These are phyloP conservation scores for Xiphorhynchus elegans DNA, from an alignment of 2,113 vertebrate species.

Conservation along the genomic window DNA sequence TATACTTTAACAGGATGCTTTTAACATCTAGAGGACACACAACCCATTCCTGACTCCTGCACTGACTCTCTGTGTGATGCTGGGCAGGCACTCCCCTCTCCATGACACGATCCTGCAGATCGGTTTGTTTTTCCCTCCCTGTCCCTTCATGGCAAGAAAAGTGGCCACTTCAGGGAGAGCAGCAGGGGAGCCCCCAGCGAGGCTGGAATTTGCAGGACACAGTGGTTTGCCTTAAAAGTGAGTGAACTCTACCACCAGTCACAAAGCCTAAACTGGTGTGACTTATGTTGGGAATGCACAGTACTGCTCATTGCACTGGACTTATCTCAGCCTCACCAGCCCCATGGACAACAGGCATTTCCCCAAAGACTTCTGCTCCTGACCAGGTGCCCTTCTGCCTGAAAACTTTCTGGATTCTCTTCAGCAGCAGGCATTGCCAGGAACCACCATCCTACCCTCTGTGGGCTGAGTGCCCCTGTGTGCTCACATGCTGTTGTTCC, in stretches of 20 bases:
- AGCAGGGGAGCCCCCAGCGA: not conserved
- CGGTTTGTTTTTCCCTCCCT: not conserved
- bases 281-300: accelerated
- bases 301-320: not conserved
- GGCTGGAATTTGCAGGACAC: not conserved
- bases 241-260: not conserved
- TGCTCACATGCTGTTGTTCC: not conserved
- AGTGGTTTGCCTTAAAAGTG: not conserved
- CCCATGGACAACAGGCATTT: not conserved
- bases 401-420: not conserved
- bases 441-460: not conserved
- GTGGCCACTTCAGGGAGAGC: not conserved
- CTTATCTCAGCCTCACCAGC: not conserved
- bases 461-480: not conserved
- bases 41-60: not conserved
- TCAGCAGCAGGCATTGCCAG: not conserved
- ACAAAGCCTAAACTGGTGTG: not conserved
- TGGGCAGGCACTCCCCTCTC: not conserved
- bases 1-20: not conserved
- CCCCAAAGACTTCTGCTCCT: not conserved
- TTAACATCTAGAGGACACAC: not conserved
- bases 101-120: not conserved
- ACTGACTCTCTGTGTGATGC: not conserved
- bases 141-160: not conserved
- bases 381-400: not conserved